These are phyloP conservation scores for Dicerorhinus sumatrensis DNA, from an alignment of 2,113 vertebrate genomes.

Conservation along the genomic window DNA sequence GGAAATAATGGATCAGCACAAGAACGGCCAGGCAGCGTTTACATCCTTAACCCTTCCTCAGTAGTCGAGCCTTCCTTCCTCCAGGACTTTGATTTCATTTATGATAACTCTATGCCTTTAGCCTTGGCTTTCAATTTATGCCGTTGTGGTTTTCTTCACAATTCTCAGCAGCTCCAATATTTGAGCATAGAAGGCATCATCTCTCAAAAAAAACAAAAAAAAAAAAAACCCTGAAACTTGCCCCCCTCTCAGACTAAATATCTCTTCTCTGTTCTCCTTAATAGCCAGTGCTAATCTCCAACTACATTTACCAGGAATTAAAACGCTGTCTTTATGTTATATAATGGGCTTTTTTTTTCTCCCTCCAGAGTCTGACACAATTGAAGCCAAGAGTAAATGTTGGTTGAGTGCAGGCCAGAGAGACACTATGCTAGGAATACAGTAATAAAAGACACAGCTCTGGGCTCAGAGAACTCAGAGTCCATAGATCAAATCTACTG, in stretches of 20 bases:
- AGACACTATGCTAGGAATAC: background rate
- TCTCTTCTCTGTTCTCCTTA: background rate
- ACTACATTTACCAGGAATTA: background rate
- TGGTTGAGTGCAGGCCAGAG: background rate
- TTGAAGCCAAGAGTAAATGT: background rate
- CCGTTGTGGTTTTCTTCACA: background rate
- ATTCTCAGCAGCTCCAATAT: background rate
- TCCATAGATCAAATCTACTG: background rate
- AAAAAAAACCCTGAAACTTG: background rate
- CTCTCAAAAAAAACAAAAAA: background rate
- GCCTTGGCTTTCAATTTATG: background rate
- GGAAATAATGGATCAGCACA: background rate
- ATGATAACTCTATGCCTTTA: background rate
- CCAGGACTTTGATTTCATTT: background rate
- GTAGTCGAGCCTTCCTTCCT: background rate
- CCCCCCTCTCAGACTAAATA: background rate
- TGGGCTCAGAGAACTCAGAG: background rate
- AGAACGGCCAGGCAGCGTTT: background rate
- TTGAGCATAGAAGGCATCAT: background rate
- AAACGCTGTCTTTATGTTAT: background rate
- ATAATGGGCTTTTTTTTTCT: background rate
- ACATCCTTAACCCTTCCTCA: no score
- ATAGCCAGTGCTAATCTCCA: background rate
- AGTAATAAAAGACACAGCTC: background rate
- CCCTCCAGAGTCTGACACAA: background rate